Percentiles rank a stretch among this genome's conserved stretches.
Evolutionary conservation across 2,113 vertebrate genomes (phyloP).

Genomic region (Etheostoma spectabile): DNA sequence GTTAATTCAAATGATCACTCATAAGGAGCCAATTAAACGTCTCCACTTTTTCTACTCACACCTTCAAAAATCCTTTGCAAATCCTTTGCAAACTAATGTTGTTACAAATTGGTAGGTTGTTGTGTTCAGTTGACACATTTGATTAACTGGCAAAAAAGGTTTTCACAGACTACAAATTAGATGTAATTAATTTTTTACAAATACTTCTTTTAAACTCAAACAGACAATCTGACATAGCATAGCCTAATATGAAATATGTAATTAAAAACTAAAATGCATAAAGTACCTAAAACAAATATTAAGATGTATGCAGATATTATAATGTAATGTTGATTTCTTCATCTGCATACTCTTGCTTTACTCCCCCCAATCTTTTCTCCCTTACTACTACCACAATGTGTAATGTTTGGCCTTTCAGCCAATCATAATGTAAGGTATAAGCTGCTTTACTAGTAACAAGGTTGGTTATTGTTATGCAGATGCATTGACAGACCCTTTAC

Average conservation of each 20-base stretch:
- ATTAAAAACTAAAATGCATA: background rate
- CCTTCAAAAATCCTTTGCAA: background rate
- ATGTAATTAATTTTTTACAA: background rate
- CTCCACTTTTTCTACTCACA: background rate
- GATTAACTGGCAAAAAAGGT: background rate
- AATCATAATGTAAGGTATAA: background rate
- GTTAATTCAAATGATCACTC: constrained; percentile 5
- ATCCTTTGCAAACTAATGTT: background rate
- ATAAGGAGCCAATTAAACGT: background rate
- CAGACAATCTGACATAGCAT: background rate
- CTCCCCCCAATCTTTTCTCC: background rate
- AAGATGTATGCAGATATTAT: background rate
- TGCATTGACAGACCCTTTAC: too few relatives aligned
- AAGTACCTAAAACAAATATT: background rate
- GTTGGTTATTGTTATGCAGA: background rate
- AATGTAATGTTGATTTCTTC: background rate
- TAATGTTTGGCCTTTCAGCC: background rate
- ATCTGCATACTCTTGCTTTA: background rate
- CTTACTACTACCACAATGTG: background rate
- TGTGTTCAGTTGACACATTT: background rate
- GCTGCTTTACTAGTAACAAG: background rate
- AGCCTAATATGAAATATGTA: background rate
- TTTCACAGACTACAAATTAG: background rate
- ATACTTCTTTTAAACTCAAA: background rate
- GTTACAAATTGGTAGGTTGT: background rate